Evolutionary conservation across 1,140 invertebrate genomes (phyloP).

Genomic region (Drosophila miranda): DNA sequence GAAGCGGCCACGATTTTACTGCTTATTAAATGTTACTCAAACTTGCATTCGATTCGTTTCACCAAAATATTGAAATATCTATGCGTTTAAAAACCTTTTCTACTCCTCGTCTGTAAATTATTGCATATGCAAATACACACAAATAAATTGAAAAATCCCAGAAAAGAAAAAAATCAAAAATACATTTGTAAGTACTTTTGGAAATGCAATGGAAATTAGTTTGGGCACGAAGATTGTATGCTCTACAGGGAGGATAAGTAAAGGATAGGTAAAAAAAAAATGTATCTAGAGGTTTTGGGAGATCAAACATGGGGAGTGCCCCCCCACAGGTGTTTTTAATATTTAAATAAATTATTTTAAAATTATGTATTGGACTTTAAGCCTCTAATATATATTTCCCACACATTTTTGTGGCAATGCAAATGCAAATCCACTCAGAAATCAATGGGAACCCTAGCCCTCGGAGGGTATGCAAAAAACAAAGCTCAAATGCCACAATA

Average conservation of each 20-base stretch:
- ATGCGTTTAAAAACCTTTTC: conserved; percentile 15
- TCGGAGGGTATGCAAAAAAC: conserved; percentile 27
- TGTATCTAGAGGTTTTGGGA: no score
- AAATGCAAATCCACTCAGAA: conserved; percentile 20
- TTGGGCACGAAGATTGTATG: background rate
- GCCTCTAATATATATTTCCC: no score
- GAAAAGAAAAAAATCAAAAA: conserved; percentile 17
- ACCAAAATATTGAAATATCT: conserved; percentile 25
- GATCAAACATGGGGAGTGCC: no score
- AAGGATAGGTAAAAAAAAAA: no score
- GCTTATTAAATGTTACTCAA: conserved; percentile 65
- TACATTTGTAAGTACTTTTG: background rate
- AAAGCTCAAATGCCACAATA: conserved; percentile 30
- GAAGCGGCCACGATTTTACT: conserved; percentile 55
- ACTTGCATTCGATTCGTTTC: background rate
- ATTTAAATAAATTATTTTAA: no score
- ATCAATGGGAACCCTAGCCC: conserved; percentile 27
- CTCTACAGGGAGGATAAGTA: background rate
- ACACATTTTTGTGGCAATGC: no score
- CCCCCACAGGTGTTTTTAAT: no score
- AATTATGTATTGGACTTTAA: no score
- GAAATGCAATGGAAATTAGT: no score
- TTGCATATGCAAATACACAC: conserved; percentile 55
- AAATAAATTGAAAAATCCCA: conserved; percentile 39
- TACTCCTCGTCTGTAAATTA: conserved; percentile 55